These are phyloP conservation scores for Gandaritis pyraliata DNA, from an alignment of 2,888 invertebrate genomes.

Conservation along the genomic window DNA sequence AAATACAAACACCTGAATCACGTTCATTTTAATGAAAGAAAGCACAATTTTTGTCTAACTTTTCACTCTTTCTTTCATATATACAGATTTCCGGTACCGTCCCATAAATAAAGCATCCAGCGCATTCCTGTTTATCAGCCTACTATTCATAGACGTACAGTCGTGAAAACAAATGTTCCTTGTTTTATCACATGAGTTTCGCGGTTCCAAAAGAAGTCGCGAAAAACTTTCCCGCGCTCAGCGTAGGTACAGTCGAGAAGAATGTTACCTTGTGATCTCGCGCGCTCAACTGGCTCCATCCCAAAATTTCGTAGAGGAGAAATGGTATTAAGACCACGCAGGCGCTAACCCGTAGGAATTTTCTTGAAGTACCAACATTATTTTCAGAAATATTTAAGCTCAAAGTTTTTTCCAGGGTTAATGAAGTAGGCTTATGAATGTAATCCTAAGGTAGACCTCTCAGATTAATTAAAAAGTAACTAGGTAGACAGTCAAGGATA, in stretches of 20 bases:
- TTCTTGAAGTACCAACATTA: neutral
- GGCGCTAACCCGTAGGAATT: conserved; percentile 41
- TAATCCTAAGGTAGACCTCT: too few relatives aligned
- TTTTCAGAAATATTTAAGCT: neutral
- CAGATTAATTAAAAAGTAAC: too few relatives aligned
- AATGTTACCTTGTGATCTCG: conserved; percentile 34
- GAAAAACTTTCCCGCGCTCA: conserved; percentile 33
- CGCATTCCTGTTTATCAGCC: neutral
- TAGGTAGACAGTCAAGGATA: too few relatives aligned
- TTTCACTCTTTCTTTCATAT: neutral
- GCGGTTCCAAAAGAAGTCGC: conserved; percentile 13
- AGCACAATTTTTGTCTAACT: neutral
- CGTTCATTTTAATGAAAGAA: conserved; percentile 45
- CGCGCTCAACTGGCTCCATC: conserved; percentile 38
- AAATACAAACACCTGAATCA: conserved; percentile 42
- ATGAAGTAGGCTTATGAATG: too few relatives aligned
- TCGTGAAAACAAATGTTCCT: neutral
- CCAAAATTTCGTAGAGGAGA: conserved; percentile 27
- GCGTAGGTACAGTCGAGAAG: conserved; percentile 6
- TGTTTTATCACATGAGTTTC: too few relatives aligned
- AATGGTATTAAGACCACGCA: conserved; percentile 45
- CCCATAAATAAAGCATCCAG: neutral
- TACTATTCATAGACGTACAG: neutral
- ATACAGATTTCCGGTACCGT: too few relatives aligned
- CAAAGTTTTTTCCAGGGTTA: neutral